phyloP scores from a whole-genome alignment of 2,888 invertebrate species.

The Ophion obscuratus region DNA sequence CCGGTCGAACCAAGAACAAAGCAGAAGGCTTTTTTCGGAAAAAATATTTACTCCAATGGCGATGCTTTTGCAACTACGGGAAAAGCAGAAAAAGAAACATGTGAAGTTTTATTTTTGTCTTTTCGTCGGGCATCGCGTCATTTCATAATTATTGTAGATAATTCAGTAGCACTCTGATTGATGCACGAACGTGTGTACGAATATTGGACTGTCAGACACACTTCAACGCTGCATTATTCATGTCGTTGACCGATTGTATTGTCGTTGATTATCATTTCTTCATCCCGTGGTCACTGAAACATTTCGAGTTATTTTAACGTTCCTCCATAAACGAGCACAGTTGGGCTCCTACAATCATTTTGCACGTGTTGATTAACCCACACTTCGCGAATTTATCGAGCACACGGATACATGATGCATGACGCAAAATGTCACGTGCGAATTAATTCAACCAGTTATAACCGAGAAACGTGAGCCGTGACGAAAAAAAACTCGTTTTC shows the following conservation, averaged over 20 bases:
- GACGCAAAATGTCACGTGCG: constrained; percentile 30
- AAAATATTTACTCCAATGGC: too few relatives aligned
- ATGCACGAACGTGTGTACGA: background rate
- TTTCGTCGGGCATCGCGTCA: too few relatives aligned
- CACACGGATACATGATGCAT: background rate
- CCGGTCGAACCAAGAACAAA: too few relatives aligned
- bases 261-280: background rate
- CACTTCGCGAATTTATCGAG: constrained; percentile 41
- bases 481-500: background rate
- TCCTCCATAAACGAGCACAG: background rate
- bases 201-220: background rate
- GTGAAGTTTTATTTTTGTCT: too few relatives aligned
- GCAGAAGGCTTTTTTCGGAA: too few relatives aligned
- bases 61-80: too few relatives aligned
- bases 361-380: constrained; percentile 39
- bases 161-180: background rate
- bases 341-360: background rate
- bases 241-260: background rate
- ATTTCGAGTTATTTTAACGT: background rate
- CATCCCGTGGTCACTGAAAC: background rate
- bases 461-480: constrained; percentile 15
- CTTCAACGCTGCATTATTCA: background rate
- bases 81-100: too few relatives aligned
- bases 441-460: constrained; percentile 29
- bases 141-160: background rate